Evolutionary conservation across 1,140 invertebrate genomes (phyloP).

Genomic region (Apocrypta bakeri): DNA sequence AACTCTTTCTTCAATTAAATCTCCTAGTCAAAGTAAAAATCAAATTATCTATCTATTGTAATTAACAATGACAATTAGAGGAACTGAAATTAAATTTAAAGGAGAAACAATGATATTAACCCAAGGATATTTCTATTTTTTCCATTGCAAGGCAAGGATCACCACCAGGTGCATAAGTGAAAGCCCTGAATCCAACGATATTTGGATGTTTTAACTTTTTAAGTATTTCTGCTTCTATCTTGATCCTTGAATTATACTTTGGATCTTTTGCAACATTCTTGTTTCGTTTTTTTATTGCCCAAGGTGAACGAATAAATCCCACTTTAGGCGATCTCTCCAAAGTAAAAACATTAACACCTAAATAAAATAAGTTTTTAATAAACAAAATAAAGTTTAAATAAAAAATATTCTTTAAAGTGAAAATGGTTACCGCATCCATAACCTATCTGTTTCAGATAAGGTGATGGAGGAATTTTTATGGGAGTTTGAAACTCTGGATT

Average conservation of each 20-base stretch:
- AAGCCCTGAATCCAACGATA: constrained; percentile 87
- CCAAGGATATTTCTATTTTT: constrained; percentile 79
- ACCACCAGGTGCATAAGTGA: constrained; percentile 78
- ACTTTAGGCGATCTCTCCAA: constrained; percentile 82
- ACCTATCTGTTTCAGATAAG: constrained; percentile 81
- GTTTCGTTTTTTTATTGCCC: constrained; percentile 87
- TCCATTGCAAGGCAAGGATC: constrained; percentile 83
- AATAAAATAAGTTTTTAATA: constrained; percentile 19
- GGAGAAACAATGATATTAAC: constrained; percentile 49
- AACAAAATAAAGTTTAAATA: constrained; percentile 19
- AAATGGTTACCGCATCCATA: constrained; percentile 82
- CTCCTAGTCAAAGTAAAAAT: constrained; percentile 65
- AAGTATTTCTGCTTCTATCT: constrained; percentile 82
- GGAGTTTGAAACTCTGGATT: constrained; percentile 64
- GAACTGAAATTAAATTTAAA: no score
- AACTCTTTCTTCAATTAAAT: constrained; percentile 82
- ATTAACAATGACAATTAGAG: neutral
- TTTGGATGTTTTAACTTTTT: constrained; percentile 86
- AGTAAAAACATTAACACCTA: constrained; percentile 85
- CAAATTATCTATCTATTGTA: constrained; percentile 6
- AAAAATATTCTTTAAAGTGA: constrained; percentile 19
- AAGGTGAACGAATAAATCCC: constrained; percentile 82
- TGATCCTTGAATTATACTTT: constrained; percentile 76
- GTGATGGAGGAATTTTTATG: constrained; percentile 80
- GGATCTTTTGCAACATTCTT: constrained; percentile 64